Base-by-base conservation (phyloP, 2,888 invertebrate genomes). In the Diloba caeruleocephala region DNA sequence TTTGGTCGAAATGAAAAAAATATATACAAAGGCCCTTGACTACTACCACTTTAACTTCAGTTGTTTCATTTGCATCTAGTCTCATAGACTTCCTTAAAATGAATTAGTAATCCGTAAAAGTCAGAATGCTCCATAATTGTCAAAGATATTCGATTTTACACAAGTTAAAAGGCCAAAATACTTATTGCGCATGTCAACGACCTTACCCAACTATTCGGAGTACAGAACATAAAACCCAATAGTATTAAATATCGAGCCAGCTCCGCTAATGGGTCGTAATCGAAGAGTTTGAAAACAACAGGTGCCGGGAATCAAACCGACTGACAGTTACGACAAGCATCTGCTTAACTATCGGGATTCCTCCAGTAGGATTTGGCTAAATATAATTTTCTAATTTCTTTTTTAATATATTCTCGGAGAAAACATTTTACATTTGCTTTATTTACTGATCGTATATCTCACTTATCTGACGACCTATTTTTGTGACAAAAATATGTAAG, bases 251-350 rank as follows among this genome's bases (percentile, higher is more conserved):
- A 87, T 90, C 90, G 81, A 76, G 74, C 74, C 69, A 74, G 68
- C 66, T 46, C 56, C 82, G 67, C 92, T 92, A 92, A 93, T 92
- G 92, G 91, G 66, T 71, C 80, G 88, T 86, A 86, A 90, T 91
- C 87, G 92, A 90, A 88, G 86, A 82, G 83, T 85, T 84, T 75
- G 81, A 87, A 88, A 88, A 89, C 89, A 91, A 87, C 92, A 92
- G 93, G 91, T 93, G 93, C 45, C 72, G 69, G 82, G 89, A 88
- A 86, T 93, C 92, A 92, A 92, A 92, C 88, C 84, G 76, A 67
- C 75, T 64, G 90, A 88, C 90, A 86, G 85, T 86, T 73, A 92
- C 85, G 76, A 55, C 77, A 36, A 66, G 65, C 92, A 92, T 85
- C 88, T 91, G 93, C 81, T 72, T 55, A 68, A 72, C 71, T 74